Base-by-base conservation (phyloP, 2,888 invertebrate species). In the Trisateles emortualis region DNA sequence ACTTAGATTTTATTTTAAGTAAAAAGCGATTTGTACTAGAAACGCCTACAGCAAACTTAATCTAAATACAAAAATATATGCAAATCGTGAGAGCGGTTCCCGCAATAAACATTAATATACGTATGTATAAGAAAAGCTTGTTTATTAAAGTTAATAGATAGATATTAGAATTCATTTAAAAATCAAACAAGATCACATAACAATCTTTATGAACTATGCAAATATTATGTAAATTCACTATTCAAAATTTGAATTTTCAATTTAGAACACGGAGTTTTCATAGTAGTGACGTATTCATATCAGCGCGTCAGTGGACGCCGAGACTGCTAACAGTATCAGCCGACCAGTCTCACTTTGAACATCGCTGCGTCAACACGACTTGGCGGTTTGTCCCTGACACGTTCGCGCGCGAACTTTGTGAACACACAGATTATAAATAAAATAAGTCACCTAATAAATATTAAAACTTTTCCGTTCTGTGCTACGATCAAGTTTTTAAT, bases 321-420 rank as follows among this genome's bases (percentile, higher is more conserved):
- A 54, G 22, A 33, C 39, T 46, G 55, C 43, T 45, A 14, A 56
- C 55, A 53, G 53, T 44, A 36, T 40, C 33, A 58, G 13, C 45
- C 48, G 38, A 43, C 55, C 78, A 78, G 78, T 78, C 73, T 69
- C 62, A 70, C 64, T 54, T 49, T 52, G 72, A 69, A 65, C 76
- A 66, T 58, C 64, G 69, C 58, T 63, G 68, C 64, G 75, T 61
- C 17, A 57, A 72, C 72, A 73, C 78, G 78, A 47, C 52, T 58
- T 36, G 53, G 40, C 64, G 64, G 9, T 53, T 59, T 36, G 58
- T 58, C 52, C 53, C 38, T 52, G 51, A 39, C 56, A 59, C 52
- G 56, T 65, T 48, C 64, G 55, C 60, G 62, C 52, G 50, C 41
- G 48, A 76, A 76, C 68, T 68, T 71, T 42, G 64, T 71, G 60